Percentiles rank a stretch among this genome's conserved stretches.
phyloP scores from a whole-genome alignment of 1,140 invertebrate genomes.

The Marisa cornuarietis region DNA sequence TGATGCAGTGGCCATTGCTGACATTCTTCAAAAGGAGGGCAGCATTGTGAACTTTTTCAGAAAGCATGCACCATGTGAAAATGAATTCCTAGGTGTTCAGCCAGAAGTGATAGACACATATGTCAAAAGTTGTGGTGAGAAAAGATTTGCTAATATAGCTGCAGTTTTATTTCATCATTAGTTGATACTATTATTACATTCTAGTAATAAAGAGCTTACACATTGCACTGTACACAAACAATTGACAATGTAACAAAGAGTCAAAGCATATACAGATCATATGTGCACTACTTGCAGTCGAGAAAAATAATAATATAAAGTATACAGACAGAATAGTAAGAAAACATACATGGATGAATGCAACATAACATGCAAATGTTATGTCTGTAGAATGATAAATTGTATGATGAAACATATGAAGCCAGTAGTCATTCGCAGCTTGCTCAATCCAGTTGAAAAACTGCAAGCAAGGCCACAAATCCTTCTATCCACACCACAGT shows the following conservation, averaged over 20 bases:
- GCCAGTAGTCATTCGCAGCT: no score
- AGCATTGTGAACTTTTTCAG: conserved; percentile 75
- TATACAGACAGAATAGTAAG: no score
- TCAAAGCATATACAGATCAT: not conserved
- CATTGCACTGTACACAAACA: not conserved
- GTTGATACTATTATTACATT: not conserved
- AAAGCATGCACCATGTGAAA: conserved; percentile 88
- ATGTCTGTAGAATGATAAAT: no score
- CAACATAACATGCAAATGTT: no score
- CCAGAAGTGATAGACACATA: conserved; percentile 98
- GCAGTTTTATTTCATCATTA: not conserved
- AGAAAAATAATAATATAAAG: no score
- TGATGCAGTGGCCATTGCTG: conserved; percentile 92
- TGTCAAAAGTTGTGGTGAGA: conserved; percentile 88
- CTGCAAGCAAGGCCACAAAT: no score
- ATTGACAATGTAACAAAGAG: not conserved
- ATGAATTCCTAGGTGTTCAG: conserved; percentile 87
- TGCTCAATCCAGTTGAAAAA: no score
- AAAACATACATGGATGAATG: no score
- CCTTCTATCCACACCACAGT: no score
- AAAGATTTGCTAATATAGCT: not conserved
- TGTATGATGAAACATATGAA: no score
- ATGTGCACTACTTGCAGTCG: not conserved
- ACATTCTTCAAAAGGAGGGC: conserved; percentile 87
- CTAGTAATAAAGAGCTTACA: not conserved